phyloP scores from a whole-genome alignment of 2,888 invertebrate genomes.

The Ophion ellenae region DNA sequence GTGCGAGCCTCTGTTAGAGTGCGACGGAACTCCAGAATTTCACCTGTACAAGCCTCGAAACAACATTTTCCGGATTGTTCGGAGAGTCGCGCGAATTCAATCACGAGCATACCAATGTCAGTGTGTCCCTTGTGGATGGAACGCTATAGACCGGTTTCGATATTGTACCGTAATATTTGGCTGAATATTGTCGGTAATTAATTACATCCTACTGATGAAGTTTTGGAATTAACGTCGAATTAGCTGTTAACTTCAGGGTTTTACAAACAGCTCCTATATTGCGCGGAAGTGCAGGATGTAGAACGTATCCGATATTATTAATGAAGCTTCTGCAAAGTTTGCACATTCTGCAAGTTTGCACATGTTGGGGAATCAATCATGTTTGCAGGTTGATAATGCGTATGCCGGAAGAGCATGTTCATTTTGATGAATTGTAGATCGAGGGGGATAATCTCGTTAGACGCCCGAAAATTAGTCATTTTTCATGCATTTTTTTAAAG shows the following conservation, averaged over 20 bases:
- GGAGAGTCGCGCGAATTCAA: background rate
- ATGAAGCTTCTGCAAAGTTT: background rate
- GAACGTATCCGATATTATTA: background rate
- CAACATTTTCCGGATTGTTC: conserved; percentile 20
- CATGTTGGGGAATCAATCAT: background rate
- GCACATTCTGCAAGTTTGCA: background rate
- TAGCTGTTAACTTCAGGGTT: background rate
- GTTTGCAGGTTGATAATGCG: background rate
- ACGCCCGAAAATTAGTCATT: too few relatives aligned
- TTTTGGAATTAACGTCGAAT: background rate
- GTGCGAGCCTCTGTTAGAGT: background rate
- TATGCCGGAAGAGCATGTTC: background rate
- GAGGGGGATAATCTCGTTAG: too few relatives aligned
- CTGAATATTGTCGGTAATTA: background rate
- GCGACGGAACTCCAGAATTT: conserved; percentile 31
- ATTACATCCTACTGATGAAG: background rate
- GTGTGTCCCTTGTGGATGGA: background rate
- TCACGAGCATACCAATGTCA: background rate
- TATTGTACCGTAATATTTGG: background rate
- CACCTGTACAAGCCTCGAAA: conserved; percentile 13
- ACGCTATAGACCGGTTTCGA: background rate
- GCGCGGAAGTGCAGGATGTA: background rate
- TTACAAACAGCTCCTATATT: background rate
- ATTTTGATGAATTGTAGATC: background rate
- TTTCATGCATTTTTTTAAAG: too few relatives aligned